phyloP scores from a whole-genome alignment of 2,113 vertebrate genomes.

The Pogona vitticeps region DNA sequence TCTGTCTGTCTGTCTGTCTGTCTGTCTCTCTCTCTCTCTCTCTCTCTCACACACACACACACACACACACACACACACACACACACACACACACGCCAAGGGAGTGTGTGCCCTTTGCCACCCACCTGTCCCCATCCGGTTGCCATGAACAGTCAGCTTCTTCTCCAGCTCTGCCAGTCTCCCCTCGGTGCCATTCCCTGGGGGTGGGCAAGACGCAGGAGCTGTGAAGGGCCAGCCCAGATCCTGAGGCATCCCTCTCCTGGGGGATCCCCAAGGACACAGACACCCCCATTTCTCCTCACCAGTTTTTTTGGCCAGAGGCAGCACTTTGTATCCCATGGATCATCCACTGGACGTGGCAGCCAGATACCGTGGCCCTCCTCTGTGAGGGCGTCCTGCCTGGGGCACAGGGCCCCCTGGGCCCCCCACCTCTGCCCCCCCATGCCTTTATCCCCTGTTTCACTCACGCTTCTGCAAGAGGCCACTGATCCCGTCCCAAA shows the following conservation, averaged over 20 bases:
- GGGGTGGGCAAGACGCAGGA: background rate
- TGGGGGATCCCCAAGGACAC: background rate
- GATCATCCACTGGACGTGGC: background rate
- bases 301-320: background rate
- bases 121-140: background rate
- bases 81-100: background rate
- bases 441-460: background rate
- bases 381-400: too few species aligned
- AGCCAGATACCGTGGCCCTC: too few species aligned
- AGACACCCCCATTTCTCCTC: too few species aligned
- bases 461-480: background rate
- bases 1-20: too few species aligned
- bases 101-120: too few species aligned
- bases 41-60: background rate
- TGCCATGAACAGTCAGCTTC: fast-evolving
- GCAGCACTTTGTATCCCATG: background rate
- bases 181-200: background rate
- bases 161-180: background rate
- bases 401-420: too few species aligned
- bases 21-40: too few species aligned
- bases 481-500: background rate
- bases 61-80: background rate
- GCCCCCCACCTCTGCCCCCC: background rate
- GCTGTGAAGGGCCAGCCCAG: too few species aligned
- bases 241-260: background rate